Evolutionary conservation across 2,113 vertebrate species (phyloP), one percentile per base, ranked within the genome.

Genomic region (Loxodonta africana): DNA sequence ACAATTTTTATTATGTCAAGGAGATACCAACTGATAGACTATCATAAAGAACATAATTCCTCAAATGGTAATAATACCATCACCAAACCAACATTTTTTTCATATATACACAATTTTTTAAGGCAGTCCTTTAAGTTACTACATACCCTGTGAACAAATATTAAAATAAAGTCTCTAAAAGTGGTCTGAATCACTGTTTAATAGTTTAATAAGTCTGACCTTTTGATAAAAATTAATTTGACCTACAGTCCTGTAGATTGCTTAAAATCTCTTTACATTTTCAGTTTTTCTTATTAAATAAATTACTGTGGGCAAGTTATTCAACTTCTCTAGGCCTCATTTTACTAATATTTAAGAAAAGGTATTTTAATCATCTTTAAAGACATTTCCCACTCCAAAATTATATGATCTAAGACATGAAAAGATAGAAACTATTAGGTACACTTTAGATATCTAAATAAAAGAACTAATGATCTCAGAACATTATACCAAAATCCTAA

Each of bases 191-290:
- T 84, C 63, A 81, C 37, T 51, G 6, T 9, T 80, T 67, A 80
- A 60, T 20, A 73, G 10, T 81, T 77, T 87, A 86, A 63, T 48
- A 69, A 26, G 11, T 89, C 44, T 81, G 5, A 69, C 33, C 51
- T 73, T 84, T 78, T 67, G 26, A 76, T 30, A 93, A 86, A 46
- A 90, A 48, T 88, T 83, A 86, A 74, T 76, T 76, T 90, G 5
- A 67, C 76, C 67, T 83, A 48, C 23, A 69, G 21, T 25, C 3
- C 28, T 28, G 7, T 26, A 5, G 8, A 89, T 51, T 51, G 44
- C 12, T 95, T 93, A 87, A 77, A 82, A 41, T 77, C 6, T n/a
- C 33, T 10, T 82, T 86, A 82, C 69, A 90, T 53, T 77, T 95
- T 93, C 26, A 65, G 15, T 63, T 93, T 91, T 71, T 18, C 1